A percentile compares a stretch with the other conserved stretches of the same genome.
phyloP scores from a whole-genome alignment of 2,797 vertebrate genomes.

The Acanthurus leucopareius region DNA sequence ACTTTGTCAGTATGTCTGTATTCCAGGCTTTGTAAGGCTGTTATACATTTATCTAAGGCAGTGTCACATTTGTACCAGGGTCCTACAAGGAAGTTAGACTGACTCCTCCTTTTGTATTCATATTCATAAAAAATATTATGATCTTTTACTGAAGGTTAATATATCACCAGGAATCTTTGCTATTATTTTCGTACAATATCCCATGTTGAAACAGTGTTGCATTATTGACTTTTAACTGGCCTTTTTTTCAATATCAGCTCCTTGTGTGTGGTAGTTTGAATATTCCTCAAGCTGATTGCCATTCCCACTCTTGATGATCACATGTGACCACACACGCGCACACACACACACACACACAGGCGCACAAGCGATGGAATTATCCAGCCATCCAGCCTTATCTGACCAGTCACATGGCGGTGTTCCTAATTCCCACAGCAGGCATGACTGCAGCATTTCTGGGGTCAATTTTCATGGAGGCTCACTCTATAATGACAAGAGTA shows the following conservation, averaged over 20 bases:
- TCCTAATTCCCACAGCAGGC: constrained; percentile 50
- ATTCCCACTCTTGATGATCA: constrained; percentile 35
- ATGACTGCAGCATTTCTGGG: constrained; percentile 4
- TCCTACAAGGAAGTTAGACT: too few relatives aligned
- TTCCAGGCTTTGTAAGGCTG: constrained; percentile 13
- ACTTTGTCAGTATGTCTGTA: constrained; percentile 46
- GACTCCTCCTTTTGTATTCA: too few relatives aligned
- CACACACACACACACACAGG: constrained; percentile 9
- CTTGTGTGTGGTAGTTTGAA: constrained; percentile 27
- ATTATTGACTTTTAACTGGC: neutral
- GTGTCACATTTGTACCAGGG: neutral
- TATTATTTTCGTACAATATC: too few relatives aligned
- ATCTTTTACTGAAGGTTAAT: too few relatives aligned
- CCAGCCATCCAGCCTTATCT: constrained; percentile 55
- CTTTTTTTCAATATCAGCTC: neutral
- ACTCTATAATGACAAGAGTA: neutral
- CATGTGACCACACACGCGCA: constrained; percentile 44
- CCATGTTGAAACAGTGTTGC: too few relatives aligned
- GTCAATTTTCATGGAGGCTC: constrained; percentile 38
- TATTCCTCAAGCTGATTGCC: constrained; percentile 34
- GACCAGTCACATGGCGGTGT: constrained; percentile 58
- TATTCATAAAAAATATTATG: too few relatives aligned
- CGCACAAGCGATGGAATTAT: constrained; percentile 40
- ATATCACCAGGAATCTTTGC: too few relatives aligned
- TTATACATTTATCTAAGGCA: constrained; percentile 47